These are phyloP conservation scores for Dryocosmus kuriphilus DNA, from an alignment of 2,888 invertebrate species.

Conservation along the genomic window DNA sequence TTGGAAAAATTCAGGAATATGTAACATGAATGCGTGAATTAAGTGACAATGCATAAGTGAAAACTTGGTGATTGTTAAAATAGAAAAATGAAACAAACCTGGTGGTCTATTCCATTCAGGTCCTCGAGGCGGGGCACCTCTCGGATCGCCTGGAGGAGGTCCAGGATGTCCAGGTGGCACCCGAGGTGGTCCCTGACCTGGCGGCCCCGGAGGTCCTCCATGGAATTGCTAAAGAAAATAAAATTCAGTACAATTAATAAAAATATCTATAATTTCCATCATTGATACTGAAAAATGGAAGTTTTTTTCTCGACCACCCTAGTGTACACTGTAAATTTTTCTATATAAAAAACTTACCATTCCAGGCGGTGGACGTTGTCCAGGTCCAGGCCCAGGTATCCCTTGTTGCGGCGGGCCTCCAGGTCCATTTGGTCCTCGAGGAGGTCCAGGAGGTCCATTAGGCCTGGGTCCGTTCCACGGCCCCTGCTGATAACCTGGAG, in stretches of 20 bases:
- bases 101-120: conserved; percentile 89
- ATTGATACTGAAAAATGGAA: too few relatives aligned
- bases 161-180: conserved; percentile 80
- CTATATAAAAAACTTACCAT: conserved; percentile 78
- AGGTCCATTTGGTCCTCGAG: conserved; percentile 79
- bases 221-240: conserved; percentile 77
- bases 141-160: conserved; percentile 82
- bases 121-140: conserved; percentile 79
- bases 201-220: conserved; percentile 80
- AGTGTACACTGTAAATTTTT: too few relatives aligned
- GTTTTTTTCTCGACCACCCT: too few relatives aligned
- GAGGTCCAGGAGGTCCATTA: conserved; percentile 80
- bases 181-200: conserved; percentile 78
- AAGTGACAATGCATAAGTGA: too few relatives aligned
- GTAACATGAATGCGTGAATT: too few relatives aligned
- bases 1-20: too few relatives aligned
- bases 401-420: conserved; percentile 82
- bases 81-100: conserved; percentile 65
- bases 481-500: conserved; percentile 81
- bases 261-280: not conserved
- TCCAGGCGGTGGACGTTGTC: conserved; percentile 80
- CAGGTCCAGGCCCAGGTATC: conserved; percentile 78
- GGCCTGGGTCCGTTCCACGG: conserved; percentile 82
- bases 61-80: too few relatives aligned
- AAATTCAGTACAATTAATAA: conserved; percentile 9